These are phyloP conservation scores for Allolobophora icterica DNA, from an alignment of 2,888 invertebrate species.

Conservation along the genomic window DNA sequence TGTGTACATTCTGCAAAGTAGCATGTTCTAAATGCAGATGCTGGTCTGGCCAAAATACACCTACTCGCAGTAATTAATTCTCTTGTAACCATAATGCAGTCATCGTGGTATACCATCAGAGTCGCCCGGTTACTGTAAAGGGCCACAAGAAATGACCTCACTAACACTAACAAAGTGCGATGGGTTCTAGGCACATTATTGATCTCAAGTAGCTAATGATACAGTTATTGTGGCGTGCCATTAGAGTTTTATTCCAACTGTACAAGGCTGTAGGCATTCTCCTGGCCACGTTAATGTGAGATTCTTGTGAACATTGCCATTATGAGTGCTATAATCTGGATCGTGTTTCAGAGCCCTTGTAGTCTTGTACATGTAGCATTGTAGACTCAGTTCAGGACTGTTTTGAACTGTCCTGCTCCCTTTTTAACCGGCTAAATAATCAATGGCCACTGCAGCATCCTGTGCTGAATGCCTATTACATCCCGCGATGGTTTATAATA, in stretches of 20 bases:
- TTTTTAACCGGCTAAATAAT: neutral
- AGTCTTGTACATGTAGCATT: neutral
- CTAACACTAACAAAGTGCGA: neutral
- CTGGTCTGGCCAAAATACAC: neutral
- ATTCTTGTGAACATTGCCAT: neutral
- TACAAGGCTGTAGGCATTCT: neutral
- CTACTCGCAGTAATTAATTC: neutral
- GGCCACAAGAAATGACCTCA: no score
- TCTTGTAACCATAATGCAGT: neutral
- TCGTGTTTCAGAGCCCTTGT: neutral
- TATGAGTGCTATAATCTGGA: neutral
- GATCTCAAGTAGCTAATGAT: neutral
- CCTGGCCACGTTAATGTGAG: neutral
- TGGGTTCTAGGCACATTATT: neutral
- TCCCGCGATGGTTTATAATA: neutral
- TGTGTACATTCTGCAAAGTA: neutral
- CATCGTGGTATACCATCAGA: neutral
- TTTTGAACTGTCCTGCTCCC: neutral
- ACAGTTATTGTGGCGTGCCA: neutral
- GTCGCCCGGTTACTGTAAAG: no score
- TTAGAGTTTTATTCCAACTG: neutral
- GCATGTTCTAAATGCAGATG: no score
- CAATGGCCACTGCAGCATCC: neutral
- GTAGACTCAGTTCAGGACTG: neutral
- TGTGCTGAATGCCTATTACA: neutral